Percentiles rank a stretch among this genome's conserved stretches.
Conservation (phyloP, 1,140 invertebrate genomes). For the Aphaenogaster floridana region DNA sequence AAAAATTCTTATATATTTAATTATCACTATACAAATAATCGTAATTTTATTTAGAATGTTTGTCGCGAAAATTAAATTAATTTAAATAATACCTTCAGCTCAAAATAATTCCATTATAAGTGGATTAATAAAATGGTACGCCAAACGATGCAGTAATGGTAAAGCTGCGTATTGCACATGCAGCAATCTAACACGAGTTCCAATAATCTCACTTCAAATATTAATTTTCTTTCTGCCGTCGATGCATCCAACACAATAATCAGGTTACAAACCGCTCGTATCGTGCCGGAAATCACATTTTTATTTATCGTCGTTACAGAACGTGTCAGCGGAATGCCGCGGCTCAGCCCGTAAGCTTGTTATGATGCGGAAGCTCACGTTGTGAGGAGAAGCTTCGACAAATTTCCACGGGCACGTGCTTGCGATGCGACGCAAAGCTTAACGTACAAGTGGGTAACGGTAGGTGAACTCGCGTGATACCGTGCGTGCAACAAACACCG, state of each 20-base stretch:
- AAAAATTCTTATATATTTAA: neutral
- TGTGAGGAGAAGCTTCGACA: slow-evolving; percentile 51
- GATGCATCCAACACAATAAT: slow-evolving; percentile 35
- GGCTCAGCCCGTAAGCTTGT: slow-evolving; percentile 58
- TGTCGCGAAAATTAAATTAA: neutral
- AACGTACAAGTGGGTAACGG: slow-evolving; percentile 14
- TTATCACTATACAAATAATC: neutral
- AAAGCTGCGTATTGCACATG: neutral
- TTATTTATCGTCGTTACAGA: slow-evolving; percentile 43
- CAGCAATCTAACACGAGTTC: neutral
- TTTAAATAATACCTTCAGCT: neutral
- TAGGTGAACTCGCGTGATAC: slow-evolving; percentile 46
- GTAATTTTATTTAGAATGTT: neutral
- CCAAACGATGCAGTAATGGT: neutral
- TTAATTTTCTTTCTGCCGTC: slow-evolving; percentile 1
- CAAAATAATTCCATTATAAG: neutral
- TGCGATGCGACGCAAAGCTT: slow-evolving; percentile 53
- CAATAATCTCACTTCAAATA: slow-evolving; percentile 16
- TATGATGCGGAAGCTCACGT: slow-evolving; percentile 61
- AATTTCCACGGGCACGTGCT: slow-evolving; percentile 55
- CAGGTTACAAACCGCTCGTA: neutral
- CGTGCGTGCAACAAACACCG: slow-evolving; percentile 40
- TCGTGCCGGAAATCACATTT: slow-evolving; percentile 43
- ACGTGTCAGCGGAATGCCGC: slow-evolving; percentile 34
- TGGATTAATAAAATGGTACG: slow-evolving; percentile 1